Conservation (phyloP, 2,797 vertebrate species). For the Gobio occitaniae region DNA sequence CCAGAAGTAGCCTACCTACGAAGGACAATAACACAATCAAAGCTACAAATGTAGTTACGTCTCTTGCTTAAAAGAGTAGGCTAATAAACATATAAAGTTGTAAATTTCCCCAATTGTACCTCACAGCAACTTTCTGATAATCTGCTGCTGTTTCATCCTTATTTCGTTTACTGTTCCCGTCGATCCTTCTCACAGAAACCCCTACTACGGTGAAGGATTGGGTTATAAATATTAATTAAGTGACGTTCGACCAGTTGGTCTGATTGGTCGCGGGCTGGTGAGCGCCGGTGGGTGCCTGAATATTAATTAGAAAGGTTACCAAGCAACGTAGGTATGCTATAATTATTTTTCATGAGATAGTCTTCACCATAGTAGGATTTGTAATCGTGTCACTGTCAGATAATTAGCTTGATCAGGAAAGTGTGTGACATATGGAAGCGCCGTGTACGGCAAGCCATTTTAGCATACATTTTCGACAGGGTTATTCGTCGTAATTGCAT, state of each 20-base stretch:
- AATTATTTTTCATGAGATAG: neutral
- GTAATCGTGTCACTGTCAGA: neutral
- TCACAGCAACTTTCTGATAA: neutral
- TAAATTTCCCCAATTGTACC: too few relatives aligned
- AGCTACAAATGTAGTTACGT: neutral
- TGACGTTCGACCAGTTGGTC: neutral
- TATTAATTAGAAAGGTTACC: neutral
- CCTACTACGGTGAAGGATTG: neutral
- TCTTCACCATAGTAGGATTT: neutral
- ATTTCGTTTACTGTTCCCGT: neutral
- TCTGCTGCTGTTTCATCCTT: too few relatives aligned
- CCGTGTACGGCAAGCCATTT: neutral
- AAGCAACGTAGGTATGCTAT: neutral
- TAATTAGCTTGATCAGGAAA: neutral
- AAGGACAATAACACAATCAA: constrained; percentile 5
- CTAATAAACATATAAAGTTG: neutral
- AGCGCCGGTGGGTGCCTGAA: neutral
- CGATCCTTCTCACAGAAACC: neutral
- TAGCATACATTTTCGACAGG: too few relatives aligned
- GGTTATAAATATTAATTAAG: neutral
- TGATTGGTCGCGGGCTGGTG: neutral
- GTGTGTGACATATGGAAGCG: too few relatives aligned
- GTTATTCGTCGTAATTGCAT: too few relatives aligned
- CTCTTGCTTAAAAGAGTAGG: neutral
- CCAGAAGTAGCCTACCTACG: neutral